phyloP scores from a whole-genome alignment of 1,140 invertebrate species.

The Aphelenchoides fujianensis region DNA sequence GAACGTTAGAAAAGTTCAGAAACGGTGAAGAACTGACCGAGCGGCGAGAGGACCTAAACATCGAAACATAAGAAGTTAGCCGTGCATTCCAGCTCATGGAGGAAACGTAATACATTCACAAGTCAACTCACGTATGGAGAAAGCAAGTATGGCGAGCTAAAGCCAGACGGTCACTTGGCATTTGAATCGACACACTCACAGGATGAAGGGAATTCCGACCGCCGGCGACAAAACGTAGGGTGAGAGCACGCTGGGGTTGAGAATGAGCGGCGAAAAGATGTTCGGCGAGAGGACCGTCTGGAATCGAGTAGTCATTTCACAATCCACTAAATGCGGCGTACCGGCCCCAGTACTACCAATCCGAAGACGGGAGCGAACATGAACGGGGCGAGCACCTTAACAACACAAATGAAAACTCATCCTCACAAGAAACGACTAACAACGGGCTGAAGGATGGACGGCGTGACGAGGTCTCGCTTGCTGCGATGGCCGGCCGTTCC shows the following conservation, averaged over 20 bases:
- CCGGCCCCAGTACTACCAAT: constrained; percentile 14
- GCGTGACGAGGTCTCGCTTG: constrained; percentile 7
- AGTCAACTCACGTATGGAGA: constrained; percentile 13
- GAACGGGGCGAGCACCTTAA: constrained; percentile 55
- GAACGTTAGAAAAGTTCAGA: too few relatives aligned
- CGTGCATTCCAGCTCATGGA: too few relatives aligned
- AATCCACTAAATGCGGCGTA: not conserved
- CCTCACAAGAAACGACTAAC: not conserved
- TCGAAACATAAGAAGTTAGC: too few relatives aligned
- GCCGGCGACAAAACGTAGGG: constrained; percentile 44
- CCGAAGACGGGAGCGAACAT: constrained; percentile 57
- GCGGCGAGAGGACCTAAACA: too few relatives aligned
- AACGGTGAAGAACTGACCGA: too few relatives aligned
- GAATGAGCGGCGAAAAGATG: constrained; percentile 53
- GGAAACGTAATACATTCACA: too few relatives aligned
- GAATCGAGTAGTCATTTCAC: not conserved
- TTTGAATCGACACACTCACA: too few relatives aligned
- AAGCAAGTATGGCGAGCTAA: constrained; percentile 11
- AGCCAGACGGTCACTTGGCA: too few relatives aligned
- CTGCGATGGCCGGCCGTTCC: not conserved
- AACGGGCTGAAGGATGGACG: constrained; percentile 20
- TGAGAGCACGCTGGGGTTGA: constrained; percentile 47
- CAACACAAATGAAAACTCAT: constrained; percentile 21
- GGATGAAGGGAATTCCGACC: constrained; percentile 39
- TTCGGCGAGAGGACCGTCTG: constrained; percentile 44